These are phyloP conservation scores for Acrocera orbiculus DNA, from an alignment of 2,888 invertebrate genomes.

Conservation along the genomic window DNA sequence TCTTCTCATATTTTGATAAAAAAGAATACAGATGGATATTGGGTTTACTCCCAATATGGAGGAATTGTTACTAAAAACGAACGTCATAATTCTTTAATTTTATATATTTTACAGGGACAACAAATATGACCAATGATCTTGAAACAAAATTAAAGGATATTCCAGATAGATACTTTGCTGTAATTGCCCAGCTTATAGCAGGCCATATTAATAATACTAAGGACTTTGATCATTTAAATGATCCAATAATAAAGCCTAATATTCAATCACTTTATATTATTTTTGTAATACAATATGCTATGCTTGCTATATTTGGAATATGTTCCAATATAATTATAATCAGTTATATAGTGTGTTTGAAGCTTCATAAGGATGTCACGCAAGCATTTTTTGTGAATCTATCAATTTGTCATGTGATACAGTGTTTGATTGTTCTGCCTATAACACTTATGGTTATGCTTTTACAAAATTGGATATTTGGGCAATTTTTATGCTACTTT, in stretches of 20 bases:
- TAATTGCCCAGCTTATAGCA: constrained; percentile 23
- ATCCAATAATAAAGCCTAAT: constrained; percentile 41
- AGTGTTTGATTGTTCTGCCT: constrained; percentile 49
- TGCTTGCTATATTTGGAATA: constrained; percentile 38
- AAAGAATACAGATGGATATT: too few relatives aligned
- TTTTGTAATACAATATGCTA: constrained; percentile 42
- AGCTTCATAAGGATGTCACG: constrained; percentile 43
- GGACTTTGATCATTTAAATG: constrained; percentile 33
- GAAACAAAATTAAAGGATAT: constrained; percentile 21
- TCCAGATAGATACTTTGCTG: constrained; percentile 25
- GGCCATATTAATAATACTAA: constrained; percentile 24
- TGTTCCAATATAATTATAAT: constrained; percentile 41
- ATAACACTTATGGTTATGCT: constrained; percentile 47
- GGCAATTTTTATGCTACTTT: constrained; percentile 51
- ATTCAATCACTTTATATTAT: constrained; percentile 39
- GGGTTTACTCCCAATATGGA: too few relatives aligned
- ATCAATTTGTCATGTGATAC: constrained; percentile 45
- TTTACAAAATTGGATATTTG: constrained; percentile 55
- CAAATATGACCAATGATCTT: constrained; percentile 14
- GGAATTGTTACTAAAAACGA: too few relatives aligned
- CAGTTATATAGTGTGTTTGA: constrained; percentile 34
- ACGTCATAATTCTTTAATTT: too few relatives aligned
- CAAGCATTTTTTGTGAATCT: constrained; percentile 48
- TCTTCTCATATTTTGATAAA: too few relatives aligned
- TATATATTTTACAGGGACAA: too few relatives aligned